These are phyloP conservation scores for Eriocheir sinensis DNA, from an alignment of 1,140 invertebrate species.

Conservation along the genomic window DNA sequence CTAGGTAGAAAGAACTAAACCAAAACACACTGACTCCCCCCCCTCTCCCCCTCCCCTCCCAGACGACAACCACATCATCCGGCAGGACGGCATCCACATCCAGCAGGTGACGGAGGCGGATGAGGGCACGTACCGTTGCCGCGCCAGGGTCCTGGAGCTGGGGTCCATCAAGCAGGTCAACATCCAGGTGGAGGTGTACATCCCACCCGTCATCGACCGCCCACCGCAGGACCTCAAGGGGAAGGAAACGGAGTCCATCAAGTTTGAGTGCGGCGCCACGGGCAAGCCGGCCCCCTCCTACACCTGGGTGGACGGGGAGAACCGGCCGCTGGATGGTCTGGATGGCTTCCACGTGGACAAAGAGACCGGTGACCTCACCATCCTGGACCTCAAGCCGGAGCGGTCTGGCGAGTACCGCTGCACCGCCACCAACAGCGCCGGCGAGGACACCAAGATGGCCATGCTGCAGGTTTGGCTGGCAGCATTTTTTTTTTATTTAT, in stretches of 20 bases:
- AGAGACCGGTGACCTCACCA: slow-evolving; percentile 85
- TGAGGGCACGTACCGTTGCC: slow-evolving; percentile 92
- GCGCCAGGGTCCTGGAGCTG: slow-evolving; percentile 90
- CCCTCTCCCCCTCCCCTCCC: slow-evolving; percentile 82
- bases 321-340: slow-evolving; percentile 55
- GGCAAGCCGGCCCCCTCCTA: slow-evolving; percentile 92
- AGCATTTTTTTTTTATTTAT: no score
- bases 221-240: slow-evolving; percentile 85
- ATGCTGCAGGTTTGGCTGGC: slow-evolving; percentile 84
- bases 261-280: slow-evolving; percentile 88
- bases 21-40: background rate
- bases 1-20: no score
- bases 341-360: slow-evolving; percentile 81
- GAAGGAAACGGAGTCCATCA: slow-evolving; percentile 89
- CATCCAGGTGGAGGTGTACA: slow-evolving; percentile 92
- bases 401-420: slow-evolving; percentile 92
- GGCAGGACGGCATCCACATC: slow-evolving; percentile 89
- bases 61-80: slow-evolving; percentile 88
- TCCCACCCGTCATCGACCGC: slow-evolving; percentile 87
- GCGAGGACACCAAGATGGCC: slow-evolving; percentile 84
- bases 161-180: slow-evolving; percentile 88
- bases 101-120: slow-evolving; percentile 90
- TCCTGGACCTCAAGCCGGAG: slow-evolving; percentile 88
- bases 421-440: slow-evolving; percentile 91
- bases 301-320: slow-evolving; percentile 86